Evolutionary conservation across 2,888 invertebrate genomes (phyloP).

Genomic region (Leptinotarsa tumamoca): DNA sequence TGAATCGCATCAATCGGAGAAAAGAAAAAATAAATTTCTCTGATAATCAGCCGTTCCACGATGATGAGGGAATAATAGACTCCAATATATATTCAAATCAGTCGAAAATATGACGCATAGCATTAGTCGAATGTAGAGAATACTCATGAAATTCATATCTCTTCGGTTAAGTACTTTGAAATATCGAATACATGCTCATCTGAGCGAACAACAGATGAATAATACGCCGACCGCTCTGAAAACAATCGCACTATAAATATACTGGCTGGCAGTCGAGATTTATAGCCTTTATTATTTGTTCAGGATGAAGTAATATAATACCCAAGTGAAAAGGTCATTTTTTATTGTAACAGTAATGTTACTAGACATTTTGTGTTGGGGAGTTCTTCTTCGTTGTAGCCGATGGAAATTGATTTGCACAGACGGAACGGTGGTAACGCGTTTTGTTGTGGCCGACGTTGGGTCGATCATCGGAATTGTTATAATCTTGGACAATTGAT

Average conservation of each 20-base stretch:
- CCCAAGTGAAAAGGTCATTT: slow-evolving; percentile 38
- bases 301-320: slow-evolving; percentile 39
- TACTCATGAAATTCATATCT: slow-evolving; percentile 11
- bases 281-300: slow-evolving; percentile 41
- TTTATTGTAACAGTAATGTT: slow-evolving; percentile 35
- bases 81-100: slow-evolving; percentile 44
- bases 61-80: slow-evolving; percentile 41
- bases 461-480: too few relatives aligned
- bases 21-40: slow-evolving; percentile 37
- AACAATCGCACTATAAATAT: slow-evolving; percentile 42
- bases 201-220: slow-evolving; percentile 38
- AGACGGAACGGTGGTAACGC: slow-evolving; percentile 1
- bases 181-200: slow-evolving; percentile 23
- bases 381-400: slow-evolving; percentile 31
- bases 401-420: slow-evolving; percentile 11
- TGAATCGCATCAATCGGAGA: slow-evolving; percentile 35
- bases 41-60: slow-evolving; percentile 35
- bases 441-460: neutral
- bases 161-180: slow-evolving; percentile 10
- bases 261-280: slow-evolving; percentile 37
- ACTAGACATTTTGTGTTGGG: slow-evolving; percentile 37
- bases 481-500: too few relatives aligned
- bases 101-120: slow-evolving; percentile 8
- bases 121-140: neutral
- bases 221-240: slow-evolving; percentile 39